Percentiles rank a stretch among this genome's conserved stretches.
phyloP scores from a whole-genome alignment of 2,888 invertebrate species.

The Nineta flava region DNA sequence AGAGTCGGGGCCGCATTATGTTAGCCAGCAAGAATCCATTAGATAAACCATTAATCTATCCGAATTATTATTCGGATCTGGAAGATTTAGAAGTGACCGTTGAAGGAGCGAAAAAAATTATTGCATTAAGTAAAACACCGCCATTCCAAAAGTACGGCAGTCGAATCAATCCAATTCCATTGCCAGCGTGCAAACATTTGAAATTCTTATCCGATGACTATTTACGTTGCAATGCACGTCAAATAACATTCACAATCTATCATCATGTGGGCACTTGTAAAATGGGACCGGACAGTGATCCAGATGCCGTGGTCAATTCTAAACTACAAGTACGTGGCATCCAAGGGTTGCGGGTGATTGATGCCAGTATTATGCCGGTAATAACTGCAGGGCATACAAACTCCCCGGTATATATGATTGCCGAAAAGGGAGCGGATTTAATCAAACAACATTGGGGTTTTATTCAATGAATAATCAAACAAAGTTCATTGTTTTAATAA shows the following conservation, averaged over 20 bases:
- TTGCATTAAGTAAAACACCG: slow-evolving; percentile 39
- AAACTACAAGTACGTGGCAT: slow-evolving; percentile 48
- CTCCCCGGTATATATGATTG: slow-evolving; percentile 64
- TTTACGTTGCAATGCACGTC: slow-evolving; percentile 48
- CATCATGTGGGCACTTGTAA: slow-evolving; percentile 51
- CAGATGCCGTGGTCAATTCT: slow-evolving; percentile 45
- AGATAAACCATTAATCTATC: slow-evolving; percentile 39
- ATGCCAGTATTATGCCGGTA: slow-evolving; percentile 66
- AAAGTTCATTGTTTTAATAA: too few relatives aligned
- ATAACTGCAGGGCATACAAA: slow-evolving; percentile 65
- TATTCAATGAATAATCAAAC: neutral
- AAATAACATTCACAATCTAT: slow-evolving; percentile 53
- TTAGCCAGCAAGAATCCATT: slow-evolving; percentile 35
- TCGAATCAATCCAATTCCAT: slow-evolving; percentile 38
- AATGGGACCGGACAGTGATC: slow-evolving; percentile 41
- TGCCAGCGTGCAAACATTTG: slow-evolving; percentile 40
- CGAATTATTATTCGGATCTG: slow-evolving; percentile 41
- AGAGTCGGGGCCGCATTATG: slow-evolving; percentile 39
- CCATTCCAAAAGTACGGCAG: slow-evolving; percentile 41
- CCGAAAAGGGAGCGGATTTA: slow-evolving; percentile 60
- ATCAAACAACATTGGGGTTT: slow-evolving; percentile 38
- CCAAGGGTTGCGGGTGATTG: slow-evolving; percentile 50
- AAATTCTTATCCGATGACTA: slow-evolving; percentile 48
- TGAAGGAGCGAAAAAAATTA: slow-evolving; percentile 41
- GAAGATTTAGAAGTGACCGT: slow-evolving; percentile 47